Conservation (phyloP, 1,140 invertebrate genomes). For the Ostrea denselamellosa region DNA sequence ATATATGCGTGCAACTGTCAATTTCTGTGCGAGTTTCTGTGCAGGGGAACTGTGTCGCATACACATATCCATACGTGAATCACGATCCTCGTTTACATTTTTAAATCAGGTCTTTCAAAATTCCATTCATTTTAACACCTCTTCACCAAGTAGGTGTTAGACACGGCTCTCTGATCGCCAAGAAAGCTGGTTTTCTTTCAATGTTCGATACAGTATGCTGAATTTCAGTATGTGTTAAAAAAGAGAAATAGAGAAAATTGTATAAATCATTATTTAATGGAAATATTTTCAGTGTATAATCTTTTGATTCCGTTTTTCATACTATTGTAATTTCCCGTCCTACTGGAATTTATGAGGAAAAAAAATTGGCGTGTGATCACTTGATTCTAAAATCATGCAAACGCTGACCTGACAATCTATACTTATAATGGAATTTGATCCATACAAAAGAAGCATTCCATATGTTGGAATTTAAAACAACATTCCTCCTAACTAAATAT, state of each 20-base stretch:
- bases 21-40: neutral
- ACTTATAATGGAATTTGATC: slow-evolving; percentile 23
- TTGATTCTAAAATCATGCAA: neutral
- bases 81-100: neutral
- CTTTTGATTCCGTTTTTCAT: neutral
- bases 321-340: neutral
- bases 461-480: slow-evolving; percentile 33
- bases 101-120: neutral
- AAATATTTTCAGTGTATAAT: neutral
- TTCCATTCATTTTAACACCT: neutral
- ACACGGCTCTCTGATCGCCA: neutral
- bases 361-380: neutral
- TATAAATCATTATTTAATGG: neutral
- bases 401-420: neutral
- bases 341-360: neutral
- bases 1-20: neutral
- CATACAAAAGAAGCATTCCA: neutral
- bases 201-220: neutral
- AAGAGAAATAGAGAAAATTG: neutral
- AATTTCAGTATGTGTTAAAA: neutral
- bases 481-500: neutral
- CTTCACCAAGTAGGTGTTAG: neutral
- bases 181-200: neutral
- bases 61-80: neutral
- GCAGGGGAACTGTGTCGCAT: neutral